These are phyloP conservation scores for Xenops minutus DNA, from an alignment of 2,797 vertebrate genomes.

Conservation along the genomic window DNA sequence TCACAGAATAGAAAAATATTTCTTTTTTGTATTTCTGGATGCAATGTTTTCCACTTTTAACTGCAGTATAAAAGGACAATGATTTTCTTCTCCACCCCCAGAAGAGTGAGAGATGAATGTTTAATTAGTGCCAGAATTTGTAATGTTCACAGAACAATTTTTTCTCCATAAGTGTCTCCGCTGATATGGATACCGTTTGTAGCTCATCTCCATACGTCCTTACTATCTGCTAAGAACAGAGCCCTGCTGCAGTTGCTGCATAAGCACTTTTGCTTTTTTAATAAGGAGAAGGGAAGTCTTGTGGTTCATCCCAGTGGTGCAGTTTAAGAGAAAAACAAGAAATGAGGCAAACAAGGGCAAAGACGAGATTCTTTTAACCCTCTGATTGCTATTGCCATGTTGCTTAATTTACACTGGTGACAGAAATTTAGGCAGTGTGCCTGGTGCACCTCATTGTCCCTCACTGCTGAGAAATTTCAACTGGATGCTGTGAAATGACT, in stretches of 20 bases:
- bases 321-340: slow-evolving; percentile 66
- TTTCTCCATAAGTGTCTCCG: slow-evolving; percentile 5
- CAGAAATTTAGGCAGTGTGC: neutral
- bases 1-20: slow-evolving; percentile 28
- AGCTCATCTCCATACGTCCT: slow-evolving; percentile 62
- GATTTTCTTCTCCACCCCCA: slow-evolving; percentile 49
- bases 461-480: neutral
- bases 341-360: slow-evolving; percentile 52
- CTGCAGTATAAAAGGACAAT: slow-evolving; percentile 52
- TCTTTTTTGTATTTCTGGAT: slow-evolving; percentile 37
- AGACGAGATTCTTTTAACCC: slow-evolving; percentile 61
- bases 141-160: slow-evolving; percentile 55
- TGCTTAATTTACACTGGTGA: neutral
- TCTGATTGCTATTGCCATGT: neutral
- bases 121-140: slow-evolving; percentile 64
- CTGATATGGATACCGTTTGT: slow-evolving; percentile 39
- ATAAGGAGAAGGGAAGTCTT: slow-evolving; percentile 68
- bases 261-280: slow-evolving; percentile 76
- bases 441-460: neutral
- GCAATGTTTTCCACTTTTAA: slow-evolving; percentile 48
- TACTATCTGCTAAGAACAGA: slow-evolving; percentile 71
- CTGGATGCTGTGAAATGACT: neutral
- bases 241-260: slow-evolving; percentile 70
- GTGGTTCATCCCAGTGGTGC: slow-evolving; percentile 69
- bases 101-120: slow-evolving; percentile 50